Evolutionary conservation across 2,113 vertebrate species (phyloP).

Genomic region (Erythrocercus mccallii): DNA sequence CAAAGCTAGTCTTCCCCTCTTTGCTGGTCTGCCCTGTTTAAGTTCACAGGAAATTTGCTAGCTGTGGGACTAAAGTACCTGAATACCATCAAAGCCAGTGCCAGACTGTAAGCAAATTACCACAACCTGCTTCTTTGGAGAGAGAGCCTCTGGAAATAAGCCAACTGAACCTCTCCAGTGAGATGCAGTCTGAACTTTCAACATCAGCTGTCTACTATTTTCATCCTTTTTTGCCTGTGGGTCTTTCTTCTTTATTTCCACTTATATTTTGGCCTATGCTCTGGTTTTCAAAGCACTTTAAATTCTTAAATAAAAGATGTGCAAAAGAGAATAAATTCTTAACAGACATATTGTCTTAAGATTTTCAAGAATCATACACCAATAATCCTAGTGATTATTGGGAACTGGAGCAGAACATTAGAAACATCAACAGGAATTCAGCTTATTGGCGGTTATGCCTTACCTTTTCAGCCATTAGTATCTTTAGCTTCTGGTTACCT

Average conservation of each 20-base stretch:
- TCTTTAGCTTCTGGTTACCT: neutral
- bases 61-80: neutral
- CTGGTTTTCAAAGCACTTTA: conserved; percentile 40
- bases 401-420: conserved; percentile 22
- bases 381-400: neutral
- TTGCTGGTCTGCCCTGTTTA: conserved; percentile 1
- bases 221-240: neutral
- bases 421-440: conserved; percentile 24
- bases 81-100: neutral
- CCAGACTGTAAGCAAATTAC: neutral
- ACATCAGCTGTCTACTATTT: neutral
- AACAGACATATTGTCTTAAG: neutral
- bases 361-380: neutral
- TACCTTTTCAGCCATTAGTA: neutral
- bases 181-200: conserved; percentile 21
- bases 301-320: neutral
- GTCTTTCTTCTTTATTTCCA: conserved; percentile 10
- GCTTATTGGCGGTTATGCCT: neutral
- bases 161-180: neutral
- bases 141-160: conserved; percentile 41
- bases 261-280: neutral
- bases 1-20: neutral
- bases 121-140: neutral
- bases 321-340: conserved; percentile 36
- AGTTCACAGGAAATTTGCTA: neutral